Conservation (phyloP, 2,888 invertebrate species). For the Dichetophora obliterata region DNA sequence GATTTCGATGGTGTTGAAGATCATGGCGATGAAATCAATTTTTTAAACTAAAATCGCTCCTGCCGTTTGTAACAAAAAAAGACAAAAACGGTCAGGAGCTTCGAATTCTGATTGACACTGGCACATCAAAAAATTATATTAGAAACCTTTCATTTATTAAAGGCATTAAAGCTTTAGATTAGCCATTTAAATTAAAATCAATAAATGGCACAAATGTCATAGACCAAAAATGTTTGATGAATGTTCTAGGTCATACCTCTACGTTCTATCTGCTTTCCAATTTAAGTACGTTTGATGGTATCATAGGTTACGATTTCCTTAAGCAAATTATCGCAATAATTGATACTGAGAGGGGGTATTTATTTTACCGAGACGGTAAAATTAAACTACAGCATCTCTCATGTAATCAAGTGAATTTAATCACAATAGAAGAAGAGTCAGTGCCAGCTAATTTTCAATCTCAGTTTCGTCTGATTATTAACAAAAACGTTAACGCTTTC, state of each 20-base stretch:
- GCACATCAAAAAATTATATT: conserved; percentile 14
- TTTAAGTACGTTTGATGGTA: conserved; percentile 12
- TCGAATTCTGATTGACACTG: conserved; percentile 17
- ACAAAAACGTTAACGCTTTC: conserved; percentile 41
- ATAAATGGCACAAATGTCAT: conserved; percentile 1
- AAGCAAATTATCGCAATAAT: conserved; percentile 6
- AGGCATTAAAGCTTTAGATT: conserved; percentile 6
- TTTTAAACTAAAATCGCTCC: background rate
- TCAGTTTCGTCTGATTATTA: conserved; percentile 15
- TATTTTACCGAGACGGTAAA: conserved; percentile 24
- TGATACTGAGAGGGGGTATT: background rate
- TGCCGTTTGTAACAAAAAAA: background rate
- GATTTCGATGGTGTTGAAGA: too few relatives aligned
- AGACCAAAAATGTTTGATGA: background rate
- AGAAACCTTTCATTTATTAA: conserved; percentile 3
- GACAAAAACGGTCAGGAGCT: too few relatives aligned
- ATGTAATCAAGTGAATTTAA: conserved; percentile 14
- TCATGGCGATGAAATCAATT: too few relatives aligned
- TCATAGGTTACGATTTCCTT: conserved; percentile 16
- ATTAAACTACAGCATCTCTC: background rate
- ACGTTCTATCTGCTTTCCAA: conserved; percentile 4
- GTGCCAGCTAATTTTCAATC: background rate
- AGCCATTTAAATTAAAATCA: conserved; percentile 33
- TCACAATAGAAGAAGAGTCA: background rate
- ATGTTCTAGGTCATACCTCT: conserved; percentile 22